phyloP scores from a whole-genome alignment of 1,140 invertebrate species.

The Battus philenor region DNA sequence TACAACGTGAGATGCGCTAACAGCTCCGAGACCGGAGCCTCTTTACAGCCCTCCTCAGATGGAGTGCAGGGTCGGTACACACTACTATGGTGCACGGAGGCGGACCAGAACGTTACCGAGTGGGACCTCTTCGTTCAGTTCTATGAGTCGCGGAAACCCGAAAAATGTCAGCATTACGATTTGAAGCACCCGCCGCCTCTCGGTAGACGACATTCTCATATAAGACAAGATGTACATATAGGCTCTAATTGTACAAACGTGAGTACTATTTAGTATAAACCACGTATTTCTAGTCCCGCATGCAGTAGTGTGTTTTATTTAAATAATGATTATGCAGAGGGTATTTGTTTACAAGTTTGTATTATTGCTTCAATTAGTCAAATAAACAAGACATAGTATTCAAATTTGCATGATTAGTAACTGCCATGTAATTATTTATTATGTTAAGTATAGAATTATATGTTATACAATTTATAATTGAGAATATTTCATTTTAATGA shows the following conservation, averaged over 20 bases:
- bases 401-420: too few relatives aligned
- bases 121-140: slow-evolving; percentile 75
- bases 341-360: background rate
- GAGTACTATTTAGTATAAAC: slow-evolving; percentile 22
- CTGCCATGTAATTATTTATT: too few relatives aligned
- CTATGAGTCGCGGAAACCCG: slow-evolving; percentile 6
- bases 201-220: slow-evolving; percentile 18
- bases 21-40: slow-evolving; percentile 4
- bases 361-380: too few relatives aligned
- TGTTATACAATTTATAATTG: background rate
- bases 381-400: too few relatives aligned
- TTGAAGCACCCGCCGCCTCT: background rate
- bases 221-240: slow-evolving; percentile 12
- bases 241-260: slow-evolving; percentile 34
- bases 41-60: slow-evolving; percentile 23
- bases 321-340: background rate
- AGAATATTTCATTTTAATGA: background rate
- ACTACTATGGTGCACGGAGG: slow-evolving; percentile 33
- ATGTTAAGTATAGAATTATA: too few relatives aligned
- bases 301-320: background rate
- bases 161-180: slow-evolving; percentile 17
- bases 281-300: slow-evolving; percentile 9
- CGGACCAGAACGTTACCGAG: slow-evolving; percentile 21
- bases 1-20: slow-evolving; percentile 21
- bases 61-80: slow-evolving; percentile 34